Evolutionary conservation across 2,888 invertebrate genomes (phyloP), one percentile per base, ranked within the genome.

Genomic region (Mantis religiosa): DNA sequence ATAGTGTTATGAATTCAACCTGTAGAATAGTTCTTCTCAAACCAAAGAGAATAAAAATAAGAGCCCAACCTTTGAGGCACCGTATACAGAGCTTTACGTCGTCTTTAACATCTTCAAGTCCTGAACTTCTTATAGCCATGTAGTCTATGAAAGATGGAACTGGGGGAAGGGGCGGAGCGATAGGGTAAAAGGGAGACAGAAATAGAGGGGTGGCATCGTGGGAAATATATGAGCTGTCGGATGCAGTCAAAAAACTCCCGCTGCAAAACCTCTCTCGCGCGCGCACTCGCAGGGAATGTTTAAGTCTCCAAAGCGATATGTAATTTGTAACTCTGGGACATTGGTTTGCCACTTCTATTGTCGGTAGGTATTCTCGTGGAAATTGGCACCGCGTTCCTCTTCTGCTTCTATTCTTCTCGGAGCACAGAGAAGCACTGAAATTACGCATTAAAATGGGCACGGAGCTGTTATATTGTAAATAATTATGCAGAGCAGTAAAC

Each of bases 221-320:
- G 71, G 89, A 89, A 88, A 89, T 90, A 89, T 89, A 88, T 87
- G 89, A 28, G 85, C 89, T 89, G 89, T 90, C 89, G 89, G 88
- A 83, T 88, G 89, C 89, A 90, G 89, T 89, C 89, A 85, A 83
- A 87, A 54, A 86, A 54, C 15, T 81, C 81, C 81, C 30, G 28
- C 47, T 81, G 28, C 81, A 54, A 81, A 12, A 71, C 54, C 54
- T 71, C 54, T 71, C 54, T 15, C 54, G 54, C 54, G 54, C 54
- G 54, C 20, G 54, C 54, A 71, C 54, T 15, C 54, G 25, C 54
- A 71, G 54, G 54, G 54, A 71, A 71, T 71, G 54, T 71, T 71
- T 71, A 71, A 71, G 54, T 71, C 54, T 71, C 54, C 54, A 71
- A 71, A 71, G 54, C 54, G 54, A 71, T 71, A 71, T 71, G 54